A percentile compares a stretch with the other conserved stretches of the same genome.
Conservation (phyloP, 2,113 vertebrate genomes). For the Vidua chalybeata region DNA sequence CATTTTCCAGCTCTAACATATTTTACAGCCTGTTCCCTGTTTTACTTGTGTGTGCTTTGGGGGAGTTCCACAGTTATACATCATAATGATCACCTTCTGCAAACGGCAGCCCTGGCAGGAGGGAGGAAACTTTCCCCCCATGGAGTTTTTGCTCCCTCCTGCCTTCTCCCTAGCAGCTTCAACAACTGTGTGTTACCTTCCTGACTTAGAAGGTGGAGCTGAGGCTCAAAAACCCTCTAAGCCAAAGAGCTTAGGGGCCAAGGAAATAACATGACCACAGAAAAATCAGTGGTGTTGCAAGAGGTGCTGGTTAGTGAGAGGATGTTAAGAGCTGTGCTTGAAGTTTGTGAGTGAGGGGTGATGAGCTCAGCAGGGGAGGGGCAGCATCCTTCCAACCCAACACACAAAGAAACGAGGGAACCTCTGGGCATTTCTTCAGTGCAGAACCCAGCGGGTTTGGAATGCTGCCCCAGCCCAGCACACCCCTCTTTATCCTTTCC, state of each 20-base stretch:
- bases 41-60: not conserved
- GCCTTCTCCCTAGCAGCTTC: not conserved
- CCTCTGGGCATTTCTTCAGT: not conserved
- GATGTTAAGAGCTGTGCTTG: fast-evolving
- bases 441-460: not conserved
- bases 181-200: not conserved
- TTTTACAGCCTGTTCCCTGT: not conserved
- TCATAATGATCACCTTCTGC: not conserved
- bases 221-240: not conserved
- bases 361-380: not conserved
- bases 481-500: not conserved
- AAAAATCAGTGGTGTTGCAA: not conserved
- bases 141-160: not conserved
- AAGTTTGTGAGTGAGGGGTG: not conserved
- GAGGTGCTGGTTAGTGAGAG: not conserved
- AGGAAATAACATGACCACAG: not conserved
- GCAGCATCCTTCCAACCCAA: not conserved
- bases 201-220: not conserved
- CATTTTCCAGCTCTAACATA: slow-evolving; percentile 42
- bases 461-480: not conserved
- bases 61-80: not conserved
- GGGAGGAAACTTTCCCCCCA: not conserved
- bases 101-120: not conserved
- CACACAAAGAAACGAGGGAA: not conserved
- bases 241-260: not conserved